These are phyloP conservation scores for Atta cephalotes DNA, from an alignment of 1,140 invertebrate species.

Conservation along the genomic window DNA sequence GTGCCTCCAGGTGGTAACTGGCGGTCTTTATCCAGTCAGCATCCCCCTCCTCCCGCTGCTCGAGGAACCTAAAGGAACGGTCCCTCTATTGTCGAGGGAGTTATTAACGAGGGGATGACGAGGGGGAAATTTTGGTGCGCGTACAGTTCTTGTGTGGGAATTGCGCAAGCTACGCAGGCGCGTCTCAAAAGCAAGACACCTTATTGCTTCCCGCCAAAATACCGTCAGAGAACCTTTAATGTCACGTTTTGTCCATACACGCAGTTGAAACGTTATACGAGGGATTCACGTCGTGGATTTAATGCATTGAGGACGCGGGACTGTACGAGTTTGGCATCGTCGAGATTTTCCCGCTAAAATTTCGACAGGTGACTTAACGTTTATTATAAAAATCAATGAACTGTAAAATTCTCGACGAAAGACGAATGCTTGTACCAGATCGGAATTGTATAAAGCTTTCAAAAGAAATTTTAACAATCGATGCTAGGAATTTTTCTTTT, in stretches of 20 bases:
- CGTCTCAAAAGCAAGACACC: slow-evolving; percentile 64
- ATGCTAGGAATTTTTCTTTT: neutral
- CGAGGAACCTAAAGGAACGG: slow-evolving; percentile 64
- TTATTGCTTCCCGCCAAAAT: slow-evolving; percentile 75
- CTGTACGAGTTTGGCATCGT: slow-evolving; percentile 32
- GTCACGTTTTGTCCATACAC: slow-evolving; percentile 54
- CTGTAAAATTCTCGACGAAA: slow-evolving; percentile 12
- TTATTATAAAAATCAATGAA: slow-evolving; percentile 12
- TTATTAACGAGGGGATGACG: slow-evolving; percentile 75
- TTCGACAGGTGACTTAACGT: slow-evolving; percentile 14
- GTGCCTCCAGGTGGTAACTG: slow-evolving; percentile 77
- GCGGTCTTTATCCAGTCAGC: slow-evolving; percentile 67
- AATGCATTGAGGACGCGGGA: slow-evolving; percentile 17
- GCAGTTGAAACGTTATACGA: slow-evolving; percentile 54
- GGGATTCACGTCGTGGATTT: slow-evolving; percentile 10
- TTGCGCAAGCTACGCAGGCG: slow-evolving; percentile 73
- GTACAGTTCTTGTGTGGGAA: slow-evolving; percentile 72
- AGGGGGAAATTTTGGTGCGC: slow-evolving; percentile 58
- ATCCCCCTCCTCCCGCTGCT: slow-evolving; percentile 63
- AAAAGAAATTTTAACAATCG: neutral
- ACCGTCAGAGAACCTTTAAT: slow-evolving; percentile 59
- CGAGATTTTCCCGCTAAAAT: slow-evolving; percentile 69
- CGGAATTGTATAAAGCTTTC: neutral
- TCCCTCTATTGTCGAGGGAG: slow-evolving; percentile 73
- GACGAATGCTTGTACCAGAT: neutral